phyloP scores from a whole-genome alignment of 1,140 invertebrate species.

The Akabosia matsudoensis region DNA sequence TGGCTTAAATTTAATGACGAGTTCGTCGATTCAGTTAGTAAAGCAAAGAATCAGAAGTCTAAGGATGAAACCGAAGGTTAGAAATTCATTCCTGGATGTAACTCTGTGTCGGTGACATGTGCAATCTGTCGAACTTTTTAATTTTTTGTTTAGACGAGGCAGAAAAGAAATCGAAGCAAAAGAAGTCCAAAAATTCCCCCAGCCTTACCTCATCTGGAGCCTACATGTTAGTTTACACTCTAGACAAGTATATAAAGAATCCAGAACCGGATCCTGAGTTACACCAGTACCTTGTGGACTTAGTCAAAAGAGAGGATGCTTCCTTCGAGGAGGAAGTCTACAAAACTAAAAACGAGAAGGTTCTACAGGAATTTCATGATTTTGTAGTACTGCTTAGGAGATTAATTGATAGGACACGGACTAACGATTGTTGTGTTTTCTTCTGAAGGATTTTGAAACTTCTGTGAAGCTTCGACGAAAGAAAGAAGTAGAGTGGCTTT shows the following conservation, averaged over 20 bases:
- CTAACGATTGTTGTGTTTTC: conserved; percentile 9
- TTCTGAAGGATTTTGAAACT: conserved; percentile 54
- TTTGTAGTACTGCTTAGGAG: background rate
- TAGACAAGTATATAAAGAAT: conserved; percentile 58
- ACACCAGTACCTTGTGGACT: conserved; percentile 48
- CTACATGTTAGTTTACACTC: conserved; percentile 45
- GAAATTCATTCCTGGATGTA: background rate
- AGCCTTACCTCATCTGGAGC: conserved; percentile 51
- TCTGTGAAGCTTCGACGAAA: background rate
- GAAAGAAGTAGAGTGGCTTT: conserved; percentile 25
- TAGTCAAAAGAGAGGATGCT: conserved; percentile 53
- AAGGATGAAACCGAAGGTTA: conserved; percentile 55
- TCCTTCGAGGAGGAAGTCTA: conserved; percentile 53
- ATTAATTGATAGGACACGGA: conserved; percentile 1
- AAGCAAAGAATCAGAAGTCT: conserved; percentile 53
- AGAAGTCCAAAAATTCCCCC: conserved; percentile 55
- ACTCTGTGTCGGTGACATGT: too few species aligned
- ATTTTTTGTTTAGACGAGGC: background rate
- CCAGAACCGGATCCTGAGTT: conserved; percentile 44
- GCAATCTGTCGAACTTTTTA: background rate
- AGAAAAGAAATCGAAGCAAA: conserved; percentile 50
- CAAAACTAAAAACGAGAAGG: conserved; percentile 50
- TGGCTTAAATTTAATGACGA: conserved; percentile 72
- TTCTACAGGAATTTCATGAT: too few species aligned
- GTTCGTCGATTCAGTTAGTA: conserved; percentile 61